Percentiles rank a stretch among this genome's conserved stretches.
Conservation (phyloP, 2,888 invertebrate genomes). For the Isotomurus palustris region DNA sequence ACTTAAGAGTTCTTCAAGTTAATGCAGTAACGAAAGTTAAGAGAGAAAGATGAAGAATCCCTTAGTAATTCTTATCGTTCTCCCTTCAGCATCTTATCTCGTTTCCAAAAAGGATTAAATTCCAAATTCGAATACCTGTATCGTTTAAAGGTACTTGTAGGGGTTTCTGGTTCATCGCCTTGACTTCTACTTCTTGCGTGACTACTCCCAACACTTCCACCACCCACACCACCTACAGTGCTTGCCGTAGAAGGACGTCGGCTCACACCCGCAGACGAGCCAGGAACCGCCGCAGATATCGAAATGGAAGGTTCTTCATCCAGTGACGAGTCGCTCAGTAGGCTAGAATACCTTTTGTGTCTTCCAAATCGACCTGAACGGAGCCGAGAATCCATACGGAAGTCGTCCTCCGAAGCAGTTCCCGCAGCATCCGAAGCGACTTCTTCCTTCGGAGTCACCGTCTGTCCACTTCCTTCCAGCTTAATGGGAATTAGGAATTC, state of each 20-base stretch:
- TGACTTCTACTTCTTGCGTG: constrained; percentile 41
- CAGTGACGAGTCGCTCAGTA: constrained; percentile 38
- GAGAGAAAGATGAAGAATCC: too few relatives aligned
- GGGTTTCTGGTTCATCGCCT: constrained; percentile 39
- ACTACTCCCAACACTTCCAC: constrained; percentile 7
- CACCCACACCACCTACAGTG: constrained; percentile 1
- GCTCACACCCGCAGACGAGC: constrained; percentile 18
- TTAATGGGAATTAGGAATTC: constrained; percentile 93
- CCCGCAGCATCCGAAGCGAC: constrained; percentile 16
- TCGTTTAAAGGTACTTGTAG: constrained; percentile 30
- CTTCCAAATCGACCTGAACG: constrained; percentile 51
- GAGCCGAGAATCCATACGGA: constrained; percentile 56
- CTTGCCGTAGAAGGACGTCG: constrained; percentile 20
- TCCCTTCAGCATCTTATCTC: too few relatives aligned
- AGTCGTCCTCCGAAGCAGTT: constrained; percentile 38
- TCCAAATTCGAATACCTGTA: constrained; percentile 24
- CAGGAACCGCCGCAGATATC: constrained; percentile 8
- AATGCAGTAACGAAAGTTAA: too few relatives aligned
- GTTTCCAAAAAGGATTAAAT: too few relatives aligned
- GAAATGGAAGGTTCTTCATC: constrained; percentile 29
- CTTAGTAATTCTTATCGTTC: too few relatives aligned
- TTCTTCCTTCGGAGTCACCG: constrained; percentile 61
- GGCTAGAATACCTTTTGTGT: constrained; percentile 55
- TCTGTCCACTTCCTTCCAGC: constrained; percentile 76
- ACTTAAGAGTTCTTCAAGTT: too few relatives aligned